Evolutionary conservation across 2,113 vertebrate genomes (phyloP).

Genomic region (Marmota monax): DNA sequence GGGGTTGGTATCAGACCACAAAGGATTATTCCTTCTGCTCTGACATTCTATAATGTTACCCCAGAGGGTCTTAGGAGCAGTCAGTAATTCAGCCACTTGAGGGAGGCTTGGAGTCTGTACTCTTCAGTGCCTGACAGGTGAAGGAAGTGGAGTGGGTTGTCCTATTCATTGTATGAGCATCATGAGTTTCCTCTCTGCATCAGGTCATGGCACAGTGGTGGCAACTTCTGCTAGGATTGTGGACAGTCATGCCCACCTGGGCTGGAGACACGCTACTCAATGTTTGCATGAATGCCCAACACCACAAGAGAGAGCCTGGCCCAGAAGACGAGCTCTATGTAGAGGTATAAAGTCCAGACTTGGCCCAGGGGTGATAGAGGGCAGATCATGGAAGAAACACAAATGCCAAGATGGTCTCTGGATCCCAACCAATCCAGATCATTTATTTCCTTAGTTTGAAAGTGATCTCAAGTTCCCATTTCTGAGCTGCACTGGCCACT

Average conservation of each 20-base stretch:
- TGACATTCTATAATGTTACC: background rate
- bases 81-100: too few species aligned
- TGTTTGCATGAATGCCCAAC: conserved; percentile 92
- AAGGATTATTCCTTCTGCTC: background rate
- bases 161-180: background rate
- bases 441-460: background rate
- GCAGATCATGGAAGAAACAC: background rate
- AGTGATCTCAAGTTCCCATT: background rate
- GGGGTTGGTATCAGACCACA: background rate
- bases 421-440: background rate
- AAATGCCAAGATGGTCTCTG: background rate
- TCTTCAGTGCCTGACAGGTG: background rate
- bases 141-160: background rate
- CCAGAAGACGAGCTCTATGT: conserved; percentile 87
- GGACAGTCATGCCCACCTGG: background rate
- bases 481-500: background rate
- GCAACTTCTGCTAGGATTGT: conserved; percentile 78
- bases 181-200: background rate
- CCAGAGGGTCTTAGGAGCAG: background rate
- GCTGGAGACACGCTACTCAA: conserved; percentile 86
- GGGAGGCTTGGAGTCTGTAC: background rate
- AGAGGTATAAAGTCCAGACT: conserved; percentile 42
- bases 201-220: conserved; percentile 71
- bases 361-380: background rate
- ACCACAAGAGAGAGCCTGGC: conserved; percentile 92